Conservation (phyloP, 2,888 invertebrate species). For the Polyploca ridens region DNA sequence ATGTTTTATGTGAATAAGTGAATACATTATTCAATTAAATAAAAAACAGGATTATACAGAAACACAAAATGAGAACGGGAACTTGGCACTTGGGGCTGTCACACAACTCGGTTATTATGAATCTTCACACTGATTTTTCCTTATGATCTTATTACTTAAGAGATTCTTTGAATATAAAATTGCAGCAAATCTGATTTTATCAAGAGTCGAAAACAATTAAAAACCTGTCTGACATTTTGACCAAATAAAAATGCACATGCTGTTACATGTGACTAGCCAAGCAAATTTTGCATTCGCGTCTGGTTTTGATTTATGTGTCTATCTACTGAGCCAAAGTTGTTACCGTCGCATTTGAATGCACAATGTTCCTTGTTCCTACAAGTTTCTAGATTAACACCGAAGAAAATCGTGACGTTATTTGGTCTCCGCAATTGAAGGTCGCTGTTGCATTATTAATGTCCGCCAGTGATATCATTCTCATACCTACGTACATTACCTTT, state of each 20-base stretch:
- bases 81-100: not conserved
- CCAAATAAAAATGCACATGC: not conserved
- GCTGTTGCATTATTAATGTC: conserved; percentile 60
- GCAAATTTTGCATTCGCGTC: not conserved
- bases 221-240: no score
- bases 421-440: conserved; percentile 51
- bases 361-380: not conserved
- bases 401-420: conserved; percentile 48
- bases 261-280: not conserved
- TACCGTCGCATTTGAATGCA: not conserved
- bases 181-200: no score
- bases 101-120: not conserved
- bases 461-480: conserved; percentile 56
- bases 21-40: conserved; percentile 28
- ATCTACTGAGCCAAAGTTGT: not conserved
- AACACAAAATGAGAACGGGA: no score
- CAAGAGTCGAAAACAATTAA: no score
- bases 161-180: no score
- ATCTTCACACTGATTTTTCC: no score
- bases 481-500: conserved; percentile 33
- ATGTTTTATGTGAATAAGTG: conserved; percentile 39
- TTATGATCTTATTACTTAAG: no score
- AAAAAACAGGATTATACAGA: not conserved
- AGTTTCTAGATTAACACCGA: conserved; percentile 8
- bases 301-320: not conserved